A percentile compares a stretch with the other conserved stretches of the same genome.
phyloP scores from a whole-genome alignment of 2,113 vertebrate species.

The Trematocara marginatum region DNA sequence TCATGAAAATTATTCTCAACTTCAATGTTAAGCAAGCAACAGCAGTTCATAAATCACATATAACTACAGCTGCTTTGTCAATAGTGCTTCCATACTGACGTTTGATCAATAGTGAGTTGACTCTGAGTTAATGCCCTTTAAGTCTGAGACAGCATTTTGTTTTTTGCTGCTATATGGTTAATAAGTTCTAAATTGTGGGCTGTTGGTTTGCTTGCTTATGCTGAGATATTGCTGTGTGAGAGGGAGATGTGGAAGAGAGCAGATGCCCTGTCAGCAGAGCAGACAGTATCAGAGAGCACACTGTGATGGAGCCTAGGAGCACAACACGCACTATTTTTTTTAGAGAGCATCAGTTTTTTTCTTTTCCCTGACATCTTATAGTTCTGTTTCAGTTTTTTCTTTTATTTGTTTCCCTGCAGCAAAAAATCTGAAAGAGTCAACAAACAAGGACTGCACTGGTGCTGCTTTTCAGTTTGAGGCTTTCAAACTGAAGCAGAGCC shows the following conservation, averaged over 20 bases:
- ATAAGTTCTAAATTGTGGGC: constrained; percentile 44
- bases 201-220: background rate
- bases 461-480: background rate
- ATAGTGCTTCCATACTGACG: background rate
- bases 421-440: background rate
- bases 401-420: background rate
- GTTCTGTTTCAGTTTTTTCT: background rate
- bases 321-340: background rate
- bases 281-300: constrained; percentile 18
- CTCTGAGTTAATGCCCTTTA: background rate
- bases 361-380: background rate
- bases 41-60: background rate
- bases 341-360: background rate
- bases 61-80: background rate
- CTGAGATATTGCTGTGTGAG: constrained; percentile 18
- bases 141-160: background rate
- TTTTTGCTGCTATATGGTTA: constrained; percentile 40
- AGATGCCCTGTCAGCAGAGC: constrained; percentile 55
- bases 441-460: background rate
- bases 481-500: constrained; percentile 19
- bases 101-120: background rate
- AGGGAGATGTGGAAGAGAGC: background rate
- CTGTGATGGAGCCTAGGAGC: constrained; percentile 25
- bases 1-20: background rate
- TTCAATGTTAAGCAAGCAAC: background rate